Base-by-base conservation (phyloP, 2,113 vertebrate species). In the Guaruba guarouba region DNA sequence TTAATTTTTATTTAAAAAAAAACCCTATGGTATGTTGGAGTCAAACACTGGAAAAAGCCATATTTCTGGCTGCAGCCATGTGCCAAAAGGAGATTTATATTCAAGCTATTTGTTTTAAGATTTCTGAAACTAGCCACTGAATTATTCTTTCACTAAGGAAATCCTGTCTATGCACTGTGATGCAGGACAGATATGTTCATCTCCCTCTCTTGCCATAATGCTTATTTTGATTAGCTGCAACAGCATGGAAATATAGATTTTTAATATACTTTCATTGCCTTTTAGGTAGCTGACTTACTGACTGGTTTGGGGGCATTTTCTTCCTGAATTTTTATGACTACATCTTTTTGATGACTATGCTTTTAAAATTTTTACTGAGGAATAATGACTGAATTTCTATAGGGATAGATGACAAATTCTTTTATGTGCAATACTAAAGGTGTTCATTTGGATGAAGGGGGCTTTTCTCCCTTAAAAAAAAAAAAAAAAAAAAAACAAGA, bases 241-340 rank as follows among this genome's bases (percentile, higher is more conserved):
- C 39, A 31, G 20, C 64, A 86, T 28, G 61, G 28, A 88, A 90
- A 48, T 66, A 93, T 62, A 88, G 82, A 88, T 94, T 92, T 95
- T 88, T 83, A 94, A 95, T 88, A 90, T 62, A 82, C 14, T 84
- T 94, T 93, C 82, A 91, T 92, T 96, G 69, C 57, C 76, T 96
- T 96, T 86, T 68, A 87, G 82, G 86, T 77, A 68, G 43, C 44
- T 88, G 71, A 92, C 39, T 68, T 94, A 86, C 24, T 83, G 76
- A 83, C 79, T 75, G 27, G 11, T 57, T 94, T 84, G 3, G 39
- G 51, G 79, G 76, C 88, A 92, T 80, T 91, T 95, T 92, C 43
- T 84, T 71, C 66, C 48, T 75, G 46, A 84, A 29, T 88, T 93
- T 92, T 95, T 94, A 93, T 86, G 51, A 83, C 43, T 70, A 49